Evolutionary conservation across 2,888 invertebrate species (phyloP), one percentile per base, ranked within the genome.

Genomic region (Margaritifera margaritifera): DNA sequence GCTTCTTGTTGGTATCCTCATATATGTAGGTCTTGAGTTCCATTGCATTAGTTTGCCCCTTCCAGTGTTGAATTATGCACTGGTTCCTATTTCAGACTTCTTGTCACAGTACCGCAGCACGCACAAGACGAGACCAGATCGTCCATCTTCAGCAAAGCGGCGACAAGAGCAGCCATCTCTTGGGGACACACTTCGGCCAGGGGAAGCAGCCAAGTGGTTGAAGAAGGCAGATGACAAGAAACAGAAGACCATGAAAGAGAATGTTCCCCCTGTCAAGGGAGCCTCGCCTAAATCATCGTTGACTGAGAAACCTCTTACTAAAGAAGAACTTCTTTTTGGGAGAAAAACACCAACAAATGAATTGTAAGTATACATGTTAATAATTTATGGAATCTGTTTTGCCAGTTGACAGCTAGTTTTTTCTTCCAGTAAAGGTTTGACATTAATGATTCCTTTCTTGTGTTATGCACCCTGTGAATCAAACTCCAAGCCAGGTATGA

Each of bases 261-360:
- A 42, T 42, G 42, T 42, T 42, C 42, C 42, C 2, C 42, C 42
- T 15, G 42, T 42, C 2, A 42, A 42, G 15, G 42, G 11, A 42
- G 42, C 42, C 42, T 42, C 42, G 15, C 42, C 42, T 42, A 64
- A 55, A 27, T 64, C 64, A 18, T 62, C 71, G 11, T 60, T 65
- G 4, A 54, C 61, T 19, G 42, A 42, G 15, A 68, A 69, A 56
- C 75, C 75, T n/a, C 64, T 80, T 65, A 72, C 80, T 3, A 76
- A 79, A 61, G 83, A 83, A 59, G 85, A 83, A 18, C 74, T 78
- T 53, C 82, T 85, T n/a, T 84, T 84, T 80, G 83, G 84, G 22
- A 74, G 80, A 20, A 85, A 81, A 55, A 80, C 83, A 4, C 82
- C 83, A 61, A 78, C 78, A 25, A 64, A 71, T 58, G 79, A 78